Percentiles rank a stretch among this genome's conserved stretches.
Conservation (phyloP, 2,888 invertebrate genomes). For the Yponomeuta evonymella region DNA sequence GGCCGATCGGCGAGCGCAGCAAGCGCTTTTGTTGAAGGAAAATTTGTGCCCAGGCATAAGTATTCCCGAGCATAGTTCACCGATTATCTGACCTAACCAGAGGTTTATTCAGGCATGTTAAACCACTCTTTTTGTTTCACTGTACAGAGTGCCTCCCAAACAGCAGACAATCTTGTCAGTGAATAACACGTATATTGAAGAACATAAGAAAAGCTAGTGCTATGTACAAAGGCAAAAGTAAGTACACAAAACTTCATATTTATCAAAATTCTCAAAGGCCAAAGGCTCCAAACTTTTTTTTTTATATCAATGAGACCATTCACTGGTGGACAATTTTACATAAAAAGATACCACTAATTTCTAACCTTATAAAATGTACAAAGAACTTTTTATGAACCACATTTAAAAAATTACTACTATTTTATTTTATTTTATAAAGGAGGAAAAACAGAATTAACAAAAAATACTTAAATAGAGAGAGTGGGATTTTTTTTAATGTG, state of each 20-base stretch:
- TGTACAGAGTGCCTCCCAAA: not conserved
- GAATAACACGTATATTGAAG: not conserved
- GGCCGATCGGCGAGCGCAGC: too few species aligned
- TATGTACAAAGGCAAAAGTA: not conserved
- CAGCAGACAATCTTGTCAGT: not conserved
- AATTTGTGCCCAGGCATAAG: too few species aligned
- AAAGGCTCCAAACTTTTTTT: not conserved
- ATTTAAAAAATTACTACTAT: not conserved
- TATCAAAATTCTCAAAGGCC: too few species aligned
- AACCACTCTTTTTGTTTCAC: too few species aligned
- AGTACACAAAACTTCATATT: not conserved
- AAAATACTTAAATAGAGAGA: too few species aligned
- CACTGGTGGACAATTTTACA: conserved; percentile 5
- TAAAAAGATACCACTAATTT: not conserved
- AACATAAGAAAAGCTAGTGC: not conserved
- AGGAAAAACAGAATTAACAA: too few species aligned
- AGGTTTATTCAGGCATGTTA: too few species aligned
- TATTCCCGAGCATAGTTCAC: too few species aligned
- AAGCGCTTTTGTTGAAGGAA: too few species aligned
- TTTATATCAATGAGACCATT: conserved; percentile 14
- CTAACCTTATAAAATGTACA: not conserved
- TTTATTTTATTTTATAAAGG: too few species aligned
- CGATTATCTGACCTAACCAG: too few species aligned
- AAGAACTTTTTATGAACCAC: not conserved
- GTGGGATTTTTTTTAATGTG: too few species aligned